A percentile compares a stretch with the other conserved stretches of the same genome.
phyloP scores from a whole-genome alignment of 2,113 vertebrate species.

The Ictidomys tridecemlineatus region DNA sequence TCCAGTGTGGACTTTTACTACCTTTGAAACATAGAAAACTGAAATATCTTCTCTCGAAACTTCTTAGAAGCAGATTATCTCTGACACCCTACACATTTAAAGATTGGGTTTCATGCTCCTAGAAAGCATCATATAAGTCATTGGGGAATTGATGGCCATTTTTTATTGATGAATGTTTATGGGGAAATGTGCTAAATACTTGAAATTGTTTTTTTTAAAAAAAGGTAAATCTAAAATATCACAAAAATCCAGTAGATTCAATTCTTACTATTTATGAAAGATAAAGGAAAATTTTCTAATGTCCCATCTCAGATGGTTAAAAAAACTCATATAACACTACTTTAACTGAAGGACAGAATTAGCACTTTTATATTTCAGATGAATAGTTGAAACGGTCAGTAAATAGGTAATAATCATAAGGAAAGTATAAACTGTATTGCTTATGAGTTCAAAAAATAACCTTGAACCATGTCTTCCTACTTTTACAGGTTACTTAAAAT shows the following conservation, averaged over 20 bases:
- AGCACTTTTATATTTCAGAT: slow-evolving; percentile 23
- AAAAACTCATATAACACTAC: background rate
- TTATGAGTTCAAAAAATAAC: slow-evolving; percentile 7
- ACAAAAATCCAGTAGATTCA: background rate
- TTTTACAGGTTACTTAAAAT: slow-evolving; percentile 44
- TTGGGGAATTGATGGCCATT: background rate
- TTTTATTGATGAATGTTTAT: background rate
- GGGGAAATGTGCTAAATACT: background rate
- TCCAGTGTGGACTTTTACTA: background rate
- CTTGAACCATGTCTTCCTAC: background rate
- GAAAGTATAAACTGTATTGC: background rate
- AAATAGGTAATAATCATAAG: background rate
- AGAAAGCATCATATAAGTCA: background rate
- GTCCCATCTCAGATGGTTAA: background rate
- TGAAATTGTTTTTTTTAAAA: background rate
- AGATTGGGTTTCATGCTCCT: background rate
- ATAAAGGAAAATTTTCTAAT: background rate
- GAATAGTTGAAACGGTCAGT: background rate
- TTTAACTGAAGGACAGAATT: slow-evolving; percentile 11
- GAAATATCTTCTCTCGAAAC: background rate
- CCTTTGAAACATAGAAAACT: background rate
- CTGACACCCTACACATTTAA: background rate
- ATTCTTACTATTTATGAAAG: slow-evolving; percentile 1
- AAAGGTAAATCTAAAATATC: background rate
- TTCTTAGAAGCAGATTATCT: background rate